Percentiles rank a stretch among this genome's conserved stretches.
Evolutionary conservation across 2,888 invertebrate genomes (phyloP).

Genomic region (Coenonympha glycerion): DNA sequence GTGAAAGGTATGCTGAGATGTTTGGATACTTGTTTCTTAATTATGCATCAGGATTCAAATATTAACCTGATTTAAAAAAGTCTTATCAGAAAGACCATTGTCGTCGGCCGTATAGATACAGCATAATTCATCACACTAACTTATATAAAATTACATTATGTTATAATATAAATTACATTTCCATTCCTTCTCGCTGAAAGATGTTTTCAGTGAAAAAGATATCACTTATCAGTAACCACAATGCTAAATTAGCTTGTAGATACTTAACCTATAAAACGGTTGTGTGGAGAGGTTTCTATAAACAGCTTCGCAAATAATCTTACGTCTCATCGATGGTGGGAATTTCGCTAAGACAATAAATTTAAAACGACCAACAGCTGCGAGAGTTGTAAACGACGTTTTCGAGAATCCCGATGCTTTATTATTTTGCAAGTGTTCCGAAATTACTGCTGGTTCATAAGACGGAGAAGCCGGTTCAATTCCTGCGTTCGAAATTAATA

Average conservation of each 20-base stretch:
- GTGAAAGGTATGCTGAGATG: no score
- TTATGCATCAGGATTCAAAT: no score
- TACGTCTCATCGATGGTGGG: slow-evolving; percentile 18
- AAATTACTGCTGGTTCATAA: slow-evolving; percentile 50
- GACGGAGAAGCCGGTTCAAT: slow-evolving; percentile 32
- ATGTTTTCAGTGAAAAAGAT: background rate
- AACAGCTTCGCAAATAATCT: slow-evolving; percentile 6
- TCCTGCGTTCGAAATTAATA: slow-evolving; percentile 4
- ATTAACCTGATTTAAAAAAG: no score
- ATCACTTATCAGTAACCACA: background rate
- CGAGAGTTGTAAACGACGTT: slow-evolving; percentile 43
- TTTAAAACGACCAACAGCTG: slow-evolving; percentile 53
- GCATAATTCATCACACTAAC: no score
- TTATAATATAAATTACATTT: no score
- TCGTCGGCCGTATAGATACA: no score
- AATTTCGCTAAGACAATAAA: slow-evolving; percentile 33
- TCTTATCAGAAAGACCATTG: no score
- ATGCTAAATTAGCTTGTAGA: background rate
- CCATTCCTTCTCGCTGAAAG: no score
- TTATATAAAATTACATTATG: no score
- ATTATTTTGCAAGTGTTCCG: slow-evolving; percentile 56
- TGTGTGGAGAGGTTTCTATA: slow-evolving; percentile 12
- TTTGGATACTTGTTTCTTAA: no score
- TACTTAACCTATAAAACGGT: background rate
- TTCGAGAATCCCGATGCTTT: slow-evolving; percentile 61